Base-by-base conservation (phyloP, 2,113 vertebrate species). In the Sinocyclocheilus anophthalmus region DNA sequence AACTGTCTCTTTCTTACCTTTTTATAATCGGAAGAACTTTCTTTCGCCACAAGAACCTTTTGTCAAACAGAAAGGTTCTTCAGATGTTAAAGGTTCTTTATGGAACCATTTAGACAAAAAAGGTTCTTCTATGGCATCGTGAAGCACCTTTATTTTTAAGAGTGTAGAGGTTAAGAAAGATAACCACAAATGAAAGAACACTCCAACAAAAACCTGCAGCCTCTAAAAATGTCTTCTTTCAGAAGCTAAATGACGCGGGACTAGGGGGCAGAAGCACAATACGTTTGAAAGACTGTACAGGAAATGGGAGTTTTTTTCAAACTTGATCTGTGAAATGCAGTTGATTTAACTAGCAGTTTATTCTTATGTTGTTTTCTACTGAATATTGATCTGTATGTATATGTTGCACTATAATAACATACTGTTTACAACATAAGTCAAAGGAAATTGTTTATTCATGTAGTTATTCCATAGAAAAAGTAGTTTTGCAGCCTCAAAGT, bases 361-460 rank as follows among this genome's bases (percentile, higher is more conserved):
- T 37, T 61, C 70, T 72, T 50, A 61, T n/a, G 33, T 57, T 26
- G 30, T 39, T 73, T 86, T 84, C 22, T 57, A 72, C 50, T 85
- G 78, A 85, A 72, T 83, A 78, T 61, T 88, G 76, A 70, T 84
- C 53, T 84, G 78, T 84, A 50, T 73, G 75, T 83, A 76, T 88
- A 86, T 86, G 80, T 76, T 84, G 59, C 81, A 81, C 81, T 81
- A 67, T 79, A 83, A 78, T 53, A n/a, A 81, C 84, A 53, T 85
- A 78, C 76, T 86, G 88, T 86, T 86, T 88, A 84, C 87, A 81
- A 59, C 42, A 24, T 70, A 55, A 61, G 5, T 57, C 75, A 45
- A 72, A 53, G 48, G 7, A 50, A 70, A 50, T 10, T 70, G 33
- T 70, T 70, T 81, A 50, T 82, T 76, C 26, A 14, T 77, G 7